Percentiles rank a stretch among this genome's conserved stretches.
Conservation (phyloP, 2,888 invertebrate genomes). For the Anthrax anthrax region DNA sequence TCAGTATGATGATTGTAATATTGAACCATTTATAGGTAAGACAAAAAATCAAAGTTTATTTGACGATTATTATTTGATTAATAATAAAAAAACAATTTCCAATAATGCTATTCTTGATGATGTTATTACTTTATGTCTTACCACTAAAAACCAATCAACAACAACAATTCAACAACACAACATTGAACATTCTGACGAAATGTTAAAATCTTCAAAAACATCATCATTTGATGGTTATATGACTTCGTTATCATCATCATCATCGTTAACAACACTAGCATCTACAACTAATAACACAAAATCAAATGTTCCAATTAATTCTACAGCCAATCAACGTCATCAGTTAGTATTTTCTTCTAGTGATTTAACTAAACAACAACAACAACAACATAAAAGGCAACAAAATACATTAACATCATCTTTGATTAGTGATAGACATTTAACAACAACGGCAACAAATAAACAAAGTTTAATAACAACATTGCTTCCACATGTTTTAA, state of each 20-base stretch:
- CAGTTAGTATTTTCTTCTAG: neutral
- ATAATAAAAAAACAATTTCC: neutral
- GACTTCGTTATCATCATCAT: neutral
- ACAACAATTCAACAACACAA: neutral
- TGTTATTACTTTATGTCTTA: neutral
- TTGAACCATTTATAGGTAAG: no score
- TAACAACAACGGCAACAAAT: neutral
- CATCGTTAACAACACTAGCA: neutral
- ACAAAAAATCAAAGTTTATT: neutral
- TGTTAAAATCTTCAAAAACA: constrained; percentile 6
- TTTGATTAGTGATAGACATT: neutral
- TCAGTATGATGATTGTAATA: neutral
- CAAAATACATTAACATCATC: neutral
- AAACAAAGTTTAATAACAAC: constrained; percentile 1
- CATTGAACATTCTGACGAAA: constrained; percentile 7
- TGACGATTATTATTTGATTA: neutral
- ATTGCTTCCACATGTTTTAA: constrained; percentile 10
- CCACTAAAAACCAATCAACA: neutral
- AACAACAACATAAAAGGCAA: neutral
- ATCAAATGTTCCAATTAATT: neutral
- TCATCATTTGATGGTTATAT: neutral
- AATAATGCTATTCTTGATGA: neutral
- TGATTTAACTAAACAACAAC: neutral
- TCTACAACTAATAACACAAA: neutral
- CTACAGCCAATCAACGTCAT: neutral